A percentile compares a stretch with the other conserved stretches of the same genome.
phyloP scores from a whole-genome alignment of 2,797 vertebrate species.

The Bradypus variegatus region DNA sequence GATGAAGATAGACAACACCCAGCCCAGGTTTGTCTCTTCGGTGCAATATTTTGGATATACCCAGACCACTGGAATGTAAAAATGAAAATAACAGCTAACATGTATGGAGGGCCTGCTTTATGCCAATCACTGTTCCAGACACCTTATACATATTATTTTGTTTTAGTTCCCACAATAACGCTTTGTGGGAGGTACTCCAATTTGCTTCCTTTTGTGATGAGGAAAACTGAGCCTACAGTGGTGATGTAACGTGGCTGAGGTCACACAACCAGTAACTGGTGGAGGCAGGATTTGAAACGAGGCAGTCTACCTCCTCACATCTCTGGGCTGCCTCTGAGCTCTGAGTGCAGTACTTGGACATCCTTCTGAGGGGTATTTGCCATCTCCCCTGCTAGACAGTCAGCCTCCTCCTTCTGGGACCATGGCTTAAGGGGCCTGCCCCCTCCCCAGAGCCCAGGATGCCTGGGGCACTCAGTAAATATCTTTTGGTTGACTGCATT shows the following conservation, averaged over 20 bases:
- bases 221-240: neutral
- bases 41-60: neutral
- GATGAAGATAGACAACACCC: neutral
- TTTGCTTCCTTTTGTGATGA: neutral
- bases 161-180: neutral
- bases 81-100: neutral
- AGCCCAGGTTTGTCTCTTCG: neutral
- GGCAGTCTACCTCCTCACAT: neutral
- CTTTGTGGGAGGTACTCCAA: neutral
- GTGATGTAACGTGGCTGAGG: neutral
- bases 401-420: neutral
- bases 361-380: neutral
- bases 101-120: neutral
- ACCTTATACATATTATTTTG: neutral
- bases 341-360: neutral
- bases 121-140: neutral
- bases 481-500: neutral
- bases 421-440: too few relatives aligned
- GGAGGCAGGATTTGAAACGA: neutral
- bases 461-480: neutral
- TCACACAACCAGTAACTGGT: neutral
- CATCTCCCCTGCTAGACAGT: neutral
- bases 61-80: neutral
- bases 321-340: neutral
- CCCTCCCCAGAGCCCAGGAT: neutral